Base-by-base conservation (phyloP, 2,888 invertebrate species). In the Sminthurinus aureus region DNA sequence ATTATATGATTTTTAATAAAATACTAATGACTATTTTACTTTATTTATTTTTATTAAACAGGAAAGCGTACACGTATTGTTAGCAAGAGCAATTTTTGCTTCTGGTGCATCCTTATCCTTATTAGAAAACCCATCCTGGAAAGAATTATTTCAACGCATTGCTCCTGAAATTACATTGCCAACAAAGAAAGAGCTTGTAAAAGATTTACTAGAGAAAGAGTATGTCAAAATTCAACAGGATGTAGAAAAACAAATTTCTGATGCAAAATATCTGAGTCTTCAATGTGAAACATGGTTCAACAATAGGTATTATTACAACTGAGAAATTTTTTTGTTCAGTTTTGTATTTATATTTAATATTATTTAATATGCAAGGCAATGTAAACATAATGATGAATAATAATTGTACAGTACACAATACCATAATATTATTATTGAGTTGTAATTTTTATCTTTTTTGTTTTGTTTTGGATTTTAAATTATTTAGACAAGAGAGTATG, bases 221-320 rank as follows among this genome's bases (percentile, higher is more conserved):
- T 69, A 52, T 71, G 13, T 69, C 0, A 80, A 80, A 69, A 52
- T 71, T 73, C 69, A 73, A 20, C 24, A 38, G 13, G 80, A 80
- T 4, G 71, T 73, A 9, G 52, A 80, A 20, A 80, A 80, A 52
- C 52, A 58, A 50, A 52, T 80, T 6, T 22, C 52, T 8, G 73
- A 73, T 58, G 71, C 80, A 26, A 80, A 80, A 50, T 80, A 73
- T 58, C 69, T 80, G 8, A 69, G 80, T 51, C 2, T 80, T 1
- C 80, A 80, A 22, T 80, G 80, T 69, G 80, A 80, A 15, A 73
- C 71, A 12, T 80, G 80, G 80, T 15, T 71, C 15, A 80, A 80
- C 15, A 79, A 24, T 18, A 79, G 50, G 79, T 66, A 79, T 64
- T 3, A n/a, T n/a, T n/a, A n/a, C n/a, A n/a, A n/a, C n/a, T n/a